Percentiles rank a stretch among this genome's conserved stretches.
Conservation (phyloP, 2,888 invertebrate genomes). For the Lepetodrilus schrolli region DNA sequence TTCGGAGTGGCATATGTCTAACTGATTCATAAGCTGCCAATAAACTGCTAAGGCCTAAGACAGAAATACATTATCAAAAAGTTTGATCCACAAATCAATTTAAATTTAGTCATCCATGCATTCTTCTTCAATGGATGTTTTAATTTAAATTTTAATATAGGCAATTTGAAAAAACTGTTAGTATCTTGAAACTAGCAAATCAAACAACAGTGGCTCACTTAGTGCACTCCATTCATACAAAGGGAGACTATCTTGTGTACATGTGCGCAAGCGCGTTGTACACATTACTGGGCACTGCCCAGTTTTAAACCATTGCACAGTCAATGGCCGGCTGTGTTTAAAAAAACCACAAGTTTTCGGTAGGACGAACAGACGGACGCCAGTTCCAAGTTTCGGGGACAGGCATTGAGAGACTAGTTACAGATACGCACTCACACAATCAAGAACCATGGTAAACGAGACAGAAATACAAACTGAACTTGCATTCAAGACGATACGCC, state of each 20-base stretch:
- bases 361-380: slow-evolving; percentile 10
- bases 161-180: too few relatives aligned
- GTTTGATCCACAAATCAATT: too few relatives aligned
- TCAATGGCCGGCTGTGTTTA: slow-evolving; percentile 11
- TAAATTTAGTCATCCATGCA: too few relatives aligned
- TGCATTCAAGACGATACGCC: slow-evolving; percentile 15
- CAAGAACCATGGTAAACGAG: slow-evolving; percentile 11
- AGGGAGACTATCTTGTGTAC: background rate
- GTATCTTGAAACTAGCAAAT: slow-evolving; percentile 15
- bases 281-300: background rate
- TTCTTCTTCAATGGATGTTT: too few relatives aligned
- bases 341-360: slow-evolving; percentile 8
- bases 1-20: background rate
- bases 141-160: too few relatives aligned
- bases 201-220: background rate
- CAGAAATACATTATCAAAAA: too few relatives aligned
- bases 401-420: slow-evolving; percentile 7
- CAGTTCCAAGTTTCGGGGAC: background rate
- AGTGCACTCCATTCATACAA: background rate
- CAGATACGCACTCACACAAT: background rate
- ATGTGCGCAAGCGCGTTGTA: slow-evolving; percentile 2
- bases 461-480: slow-evolving; percentile 15
- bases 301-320: background rate
- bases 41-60: background rate
- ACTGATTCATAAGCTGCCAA: slow-evolving; percentile 15